phyloP scores from a whole-genome alignment of 2,888 invertebrate species.

The Salticus scenicus region DNA sequence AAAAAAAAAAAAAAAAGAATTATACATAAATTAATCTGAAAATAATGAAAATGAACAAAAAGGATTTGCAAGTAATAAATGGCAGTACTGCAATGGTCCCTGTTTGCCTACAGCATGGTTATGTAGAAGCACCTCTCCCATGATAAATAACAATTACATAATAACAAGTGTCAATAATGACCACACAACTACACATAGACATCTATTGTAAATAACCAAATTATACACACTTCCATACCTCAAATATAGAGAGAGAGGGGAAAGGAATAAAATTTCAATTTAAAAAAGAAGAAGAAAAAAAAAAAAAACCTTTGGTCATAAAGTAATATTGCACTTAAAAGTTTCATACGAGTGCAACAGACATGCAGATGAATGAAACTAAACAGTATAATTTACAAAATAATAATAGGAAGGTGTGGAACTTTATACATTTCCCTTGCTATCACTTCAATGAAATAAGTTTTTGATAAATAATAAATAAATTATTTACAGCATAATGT shows the following conservation, averaged over 20 bases:
- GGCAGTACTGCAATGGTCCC: constrained; percentile 50
- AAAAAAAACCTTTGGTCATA: neutral
- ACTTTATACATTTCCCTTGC: too few relatives aligned
- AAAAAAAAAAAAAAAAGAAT: too few relatives aligned
- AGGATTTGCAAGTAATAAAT: constrained; percentile 3
- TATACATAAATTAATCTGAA: too few relatives aligned
- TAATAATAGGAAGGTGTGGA: too few relatives aligned
- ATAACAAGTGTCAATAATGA: neutral
- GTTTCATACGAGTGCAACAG: neutral
- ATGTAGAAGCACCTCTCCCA: constrained; percentile 8
- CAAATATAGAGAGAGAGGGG: too few relatives aligned
- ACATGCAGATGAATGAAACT: neutral
- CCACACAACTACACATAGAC: neutral
- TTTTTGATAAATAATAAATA: too few relatives aligned
- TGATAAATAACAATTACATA: neutral
- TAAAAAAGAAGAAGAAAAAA: too few relatives aligned
- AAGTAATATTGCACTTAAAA: neutral
- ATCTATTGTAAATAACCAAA: neutral
- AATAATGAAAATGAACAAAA: neutral
- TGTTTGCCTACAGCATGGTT: constrained; percentile 30
- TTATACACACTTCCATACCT: neutral
- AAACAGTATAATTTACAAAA: too few relatives aligned
- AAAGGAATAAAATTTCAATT: too few relatives aligned
- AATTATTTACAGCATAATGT: too few relatives aligned
- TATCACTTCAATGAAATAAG: too few relatives aligned